Percentiles rank a stretch among this genome's conserved stretches.
Evolutionary conservation across 2,113 vertebrate genomes (phyloP).

Genomic region (Cryptomyrus ogoouensis): DNA sequence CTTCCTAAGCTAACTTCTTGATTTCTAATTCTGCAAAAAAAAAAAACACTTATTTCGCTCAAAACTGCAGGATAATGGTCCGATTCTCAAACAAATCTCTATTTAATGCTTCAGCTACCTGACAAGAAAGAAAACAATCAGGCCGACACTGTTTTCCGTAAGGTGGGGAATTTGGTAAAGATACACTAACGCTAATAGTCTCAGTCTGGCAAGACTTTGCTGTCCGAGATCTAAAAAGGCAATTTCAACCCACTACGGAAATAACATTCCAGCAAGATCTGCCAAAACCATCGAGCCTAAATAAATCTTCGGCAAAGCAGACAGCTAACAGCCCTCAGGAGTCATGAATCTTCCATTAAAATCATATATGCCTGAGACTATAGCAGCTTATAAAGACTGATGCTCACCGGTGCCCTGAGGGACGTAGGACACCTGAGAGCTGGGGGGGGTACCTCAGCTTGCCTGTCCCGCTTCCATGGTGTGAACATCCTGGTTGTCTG

Average conservation of each 20-base stretch:
- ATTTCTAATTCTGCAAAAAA: background rate
- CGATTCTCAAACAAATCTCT: background rate
- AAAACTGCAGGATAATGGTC: background rate
- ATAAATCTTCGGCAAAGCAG: background rate
- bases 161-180: background rate
- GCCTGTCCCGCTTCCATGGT: slow-evolving; percentile 73
- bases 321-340: background rate
- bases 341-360: background rate
- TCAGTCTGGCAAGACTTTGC: background rate
- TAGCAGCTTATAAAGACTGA: background rate
- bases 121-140: background rate
- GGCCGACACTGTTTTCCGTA: background rate
- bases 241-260: background rate
- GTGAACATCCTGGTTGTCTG: slow-evolving; percentile 89
- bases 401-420: background rate
- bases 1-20: background rate
- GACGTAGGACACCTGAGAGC: background rate
- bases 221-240: slow-evolving; percentile 2
- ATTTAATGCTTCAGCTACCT: background rate
- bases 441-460: slow-evolving; percentile 55
- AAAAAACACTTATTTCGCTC: background rate
- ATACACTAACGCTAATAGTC: background rate
- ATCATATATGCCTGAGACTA: background rate
- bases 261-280: background rate
- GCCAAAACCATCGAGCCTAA: background rate